Conservation (phyloP, 2,113 vertebrate species). For the Saccopteryx leptura region DNA sequence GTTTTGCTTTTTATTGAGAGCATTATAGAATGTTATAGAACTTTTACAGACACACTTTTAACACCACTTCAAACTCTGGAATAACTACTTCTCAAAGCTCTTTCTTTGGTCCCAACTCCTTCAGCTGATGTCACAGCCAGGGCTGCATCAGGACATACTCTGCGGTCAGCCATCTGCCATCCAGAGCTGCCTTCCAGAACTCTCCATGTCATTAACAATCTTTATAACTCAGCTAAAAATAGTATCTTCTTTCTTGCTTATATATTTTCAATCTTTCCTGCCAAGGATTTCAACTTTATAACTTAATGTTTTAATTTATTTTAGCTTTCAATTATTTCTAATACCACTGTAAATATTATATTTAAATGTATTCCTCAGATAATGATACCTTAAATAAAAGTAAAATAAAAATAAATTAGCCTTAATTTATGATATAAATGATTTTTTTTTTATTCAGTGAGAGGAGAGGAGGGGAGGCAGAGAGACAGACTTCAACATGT, state of each 20-base stretch:
- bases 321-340: not conserved
- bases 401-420: not conserved
- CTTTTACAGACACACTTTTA: not conserved
- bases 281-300: not conserved
- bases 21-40: not conserved
- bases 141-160: not conserved
- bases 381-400: not conserved
- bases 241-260: slow-evolving; percentile 15
- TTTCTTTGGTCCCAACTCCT: not conserved
- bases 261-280: slow-evolving; percentile 17
- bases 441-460: not conserved
- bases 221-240: slow-evolving; percentile 63
- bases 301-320: slow-evolving; percentile 40
- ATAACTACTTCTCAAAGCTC: not conserved
- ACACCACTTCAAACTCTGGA: not conserved
- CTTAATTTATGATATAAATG: not conserved
- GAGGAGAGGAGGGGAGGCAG: too few species aligned
- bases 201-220: not conserved
- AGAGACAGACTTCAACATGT: too few species aligned
- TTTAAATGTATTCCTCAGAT: not conserved
- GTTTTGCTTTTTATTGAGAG: not conserved
- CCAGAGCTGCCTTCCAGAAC: not conserved
- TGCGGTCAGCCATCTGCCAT: not conserved
- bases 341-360: not conserved
- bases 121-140: not conserved